phyloP scores from a whole-genome alignment of 2,113 vertebrate genomes.

The Tichodroma muraria region DNA sequence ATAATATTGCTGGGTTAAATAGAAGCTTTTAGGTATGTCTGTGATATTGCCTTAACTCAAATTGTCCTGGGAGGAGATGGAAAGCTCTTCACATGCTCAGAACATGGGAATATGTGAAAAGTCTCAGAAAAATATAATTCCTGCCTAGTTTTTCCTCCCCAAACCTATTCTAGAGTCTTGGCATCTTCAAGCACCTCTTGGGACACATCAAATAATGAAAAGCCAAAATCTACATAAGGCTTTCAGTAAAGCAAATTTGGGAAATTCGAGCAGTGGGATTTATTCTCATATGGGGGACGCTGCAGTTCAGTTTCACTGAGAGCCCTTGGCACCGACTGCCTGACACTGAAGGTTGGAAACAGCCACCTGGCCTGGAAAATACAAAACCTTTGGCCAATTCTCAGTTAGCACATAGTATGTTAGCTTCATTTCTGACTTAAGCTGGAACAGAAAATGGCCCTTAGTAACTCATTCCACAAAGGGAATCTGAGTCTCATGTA shows the following conservation, averaged over 20 bases:
- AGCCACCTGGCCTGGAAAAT: neutral
- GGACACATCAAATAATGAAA: neutral
- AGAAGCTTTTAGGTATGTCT: neutral
- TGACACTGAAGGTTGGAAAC: neutral
- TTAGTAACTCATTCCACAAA: neutral
- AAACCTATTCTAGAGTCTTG: neutral
- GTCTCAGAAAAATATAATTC: neutral
- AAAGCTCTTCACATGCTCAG: neutral
- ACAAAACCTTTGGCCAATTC: neutral
- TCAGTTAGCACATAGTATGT: neutral
- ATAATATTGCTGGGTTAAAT: neutral
- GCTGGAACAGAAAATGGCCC: neutral
- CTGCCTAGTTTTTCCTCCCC: neutral
- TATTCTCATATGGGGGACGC: rapidly evolving
- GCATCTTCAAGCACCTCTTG: neutral
- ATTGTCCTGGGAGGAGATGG: neutral
- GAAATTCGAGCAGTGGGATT: neutral
- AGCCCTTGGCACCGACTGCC: neutral
- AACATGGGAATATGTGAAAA: neutral
- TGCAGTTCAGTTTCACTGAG: neutral
- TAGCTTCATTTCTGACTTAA: neutral
- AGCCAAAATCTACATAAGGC: neutral
- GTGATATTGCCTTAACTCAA: neutral
- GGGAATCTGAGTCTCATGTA: neutral
- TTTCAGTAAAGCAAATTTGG: neutral